phyloP scores from a whole-genome alignment of 2,113 vertebrate species.

The Proterorhinus semilunaris region DNA sequence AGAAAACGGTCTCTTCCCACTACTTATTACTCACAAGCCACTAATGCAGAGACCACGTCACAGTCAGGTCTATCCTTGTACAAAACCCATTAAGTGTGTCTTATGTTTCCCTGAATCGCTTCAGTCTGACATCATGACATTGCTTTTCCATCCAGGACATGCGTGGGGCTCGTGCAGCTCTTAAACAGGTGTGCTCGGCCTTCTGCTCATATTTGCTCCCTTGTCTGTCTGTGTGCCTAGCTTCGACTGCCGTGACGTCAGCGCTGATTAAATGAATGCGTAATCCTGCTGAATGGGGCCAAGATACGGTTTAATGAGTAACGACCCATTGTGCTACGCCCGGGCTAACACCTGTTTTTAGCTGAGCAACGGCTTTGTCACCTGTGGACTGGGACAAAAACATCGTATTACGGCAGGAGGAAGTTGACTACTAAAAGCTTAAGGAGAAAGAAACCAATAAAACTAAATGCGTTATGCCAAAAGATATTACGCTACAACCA shows the following conservation, averaged over 20 bases:
- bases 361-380: conserved; percentile 10
- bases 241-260: conserved; percentile 6
- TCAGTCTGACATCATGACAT: neutral
- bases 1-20: neutral
- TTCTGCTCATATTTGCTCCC: conserved; percentile 12
- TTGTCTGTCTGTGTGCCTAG: conserved; percentile 12
- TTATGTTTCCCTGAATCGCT: neutral
- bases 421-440: neutral
- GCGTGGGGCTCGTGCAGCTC: neutral
- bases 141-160: neutral
- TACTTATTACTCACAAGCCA: neutral
- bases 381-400: conserved; percentile 16
- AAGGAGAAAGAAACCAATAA: neutral
- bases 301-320: conserved; percentile 9
- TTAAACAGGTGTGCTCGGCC: conserved; percentile 11
- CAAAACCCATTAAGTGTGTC: neutral
- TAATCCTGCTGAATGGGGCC: conserved; percentile 5
- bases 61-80: neutral
- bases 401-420: neutral
- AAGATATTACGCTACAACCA: neutral
- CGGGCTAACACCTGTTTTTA: conserved; percentile 34
- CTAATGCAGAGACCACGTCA: neutral
- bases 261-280: conserved; percentile 12
- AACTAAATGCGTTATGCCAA: neutral
- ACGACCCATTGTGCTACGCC: neutral